A percentile compares a stretch with the other conserved stretches of the same genome.
phyloP scores from a whole-genome alignment of 2,113 vertebrate species.

The Machaerirhynchus nigripectus region DNA sequence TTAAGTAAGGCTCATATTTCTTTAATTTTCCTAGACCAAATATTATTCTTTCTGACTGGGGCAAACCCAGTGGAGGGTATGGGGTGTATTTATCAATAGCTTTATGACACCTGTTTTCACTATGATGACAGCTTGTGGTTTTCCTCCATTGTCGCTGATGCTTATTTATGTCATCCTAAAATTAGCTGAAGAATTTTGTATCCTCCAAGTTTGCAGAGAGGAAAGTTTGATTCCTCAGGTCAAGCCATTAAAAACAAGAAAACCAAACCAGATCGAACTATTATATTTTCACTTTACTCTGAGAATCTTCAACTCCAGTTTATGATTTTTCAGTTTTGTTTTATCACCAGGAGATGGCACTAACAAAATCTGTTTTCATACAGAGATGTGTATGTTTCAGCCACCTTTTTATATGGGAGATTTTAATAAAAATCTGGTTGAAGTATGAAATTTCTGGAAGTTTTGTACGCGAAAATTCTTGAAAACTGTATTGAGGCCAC shows the following conservation, averaged over 20 bases:
- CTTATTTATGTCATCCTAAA: neutral
- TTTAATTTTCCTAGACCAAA: neutral
- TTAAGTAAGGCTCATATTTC: neutral
- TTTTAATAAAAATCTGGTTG: neutral
- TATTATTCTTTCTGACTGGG: neutral
- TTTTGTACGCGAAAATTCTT: constrained; percentile 12
- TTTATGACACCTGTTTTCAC: neutral
- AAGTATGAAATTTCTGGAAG: neutral
- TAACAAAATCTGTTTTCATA: constrained; percentile 50
- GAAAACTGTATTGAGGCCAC: neutral
- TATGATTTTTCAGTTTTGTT: constrained; percentile 49
- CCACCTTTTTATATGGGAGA: neutral
- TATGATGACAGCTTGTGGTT: neutral
- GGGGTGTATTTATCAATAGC: neutral
- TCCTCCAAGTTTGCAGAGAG: neutral
- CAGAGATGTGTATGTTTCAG: neutral
- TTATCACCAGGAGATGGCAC: constrained; percentile 70
- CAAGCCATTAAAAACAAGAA: neutral
- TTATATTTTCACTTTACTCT: neutral
- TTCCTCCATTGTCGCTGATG: neutral
- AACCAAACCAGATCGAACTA: neutral
- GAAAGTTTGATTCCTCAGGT: neutral
- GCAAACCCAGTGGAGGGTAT: neutral
- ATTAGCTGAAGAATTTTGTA: neutral
- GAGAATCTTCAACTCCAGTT: neutral